Evolutionary conservation across 2,797 vertebrate genomes (phyloP), one percentile per base, ranked within the genome.

Genomic region (Manis pentadactyla): DNA sequence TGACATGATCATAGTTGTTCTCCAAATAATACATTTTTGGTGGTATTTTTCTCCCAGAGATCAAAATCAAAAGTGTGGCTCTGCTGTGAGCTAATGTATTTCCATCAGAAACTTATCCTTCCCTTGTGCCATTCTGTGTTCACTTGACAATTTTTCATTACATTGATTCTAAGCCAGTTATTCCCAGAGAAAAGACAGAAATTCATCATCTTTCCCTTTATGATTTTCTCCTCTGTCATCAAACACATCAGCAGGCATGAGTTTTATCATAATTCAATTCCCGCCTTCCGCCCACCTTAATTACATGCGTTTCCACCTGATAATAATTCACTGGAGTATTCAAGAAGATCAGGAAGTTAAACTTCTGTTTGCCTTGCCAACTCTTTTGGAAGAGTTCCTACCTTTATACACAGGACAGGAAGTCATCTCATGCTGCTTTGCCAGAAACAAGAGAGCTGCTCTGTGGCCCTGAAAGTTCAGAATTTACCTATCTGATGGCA

Each of bases 171-270:
- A 93, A 97, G 96, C 96, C 97, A 97, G 87, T 97, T 98, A 90
- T 61, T 98, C 97, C 97, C 93, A 96, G 94, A 98, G 98, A 98
- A 98, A 97, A 94, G 87, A 89, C 96, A 97, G 97, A 98, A 98
- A 98, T 98, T 98, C 97, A 97, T 97, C 98, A 98, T 91, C 97
- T 97, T 98, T 97, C 87, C 95, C 92, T 95, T 97, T 96, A 97
- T 98, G 98, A 98, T 98, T 98, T 97, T 75, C 93, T 97, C 96
- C 91, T 96, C 93, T 96, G 97, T 98, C 98, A 98, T 98, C 98
- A 98, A 98, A 98, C 95, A 97, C 97, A 98, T 97, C 97, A 98
- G 97, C 87, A 97, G 88, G 92, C 93, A 96, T 95, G 95, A 87
- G 97, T 93, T 93, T 98, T 98, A 98, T 96, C 97, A 92, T 97